These are phyloP conservation scores for Athalia rosae DNA, from an alignment of 2,888 invertebrate genomes.

Conservation along the genomic window DNA sequence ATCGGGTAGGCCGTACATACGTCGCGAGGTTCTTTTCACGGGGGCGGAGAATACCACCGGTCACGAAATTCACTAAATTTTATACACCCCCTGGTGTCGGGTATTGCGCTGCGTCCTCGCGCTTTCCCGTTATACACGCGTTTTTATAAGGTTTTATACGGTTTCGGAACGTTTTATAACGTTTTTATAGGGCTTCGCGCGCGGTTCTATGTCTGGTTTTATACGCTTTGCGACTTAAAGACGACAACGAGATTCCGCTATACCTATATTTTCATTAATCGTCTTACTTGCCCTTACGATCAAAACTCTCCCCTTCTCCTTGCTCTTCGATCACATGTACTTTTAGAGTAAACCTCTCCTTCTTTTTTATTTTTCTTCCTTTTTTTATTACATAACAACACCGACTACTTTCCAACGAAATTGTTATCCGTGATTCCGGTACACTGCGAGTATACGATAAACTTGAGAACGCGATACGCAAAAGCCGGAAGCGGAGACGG, in stretches of 20 bases:
- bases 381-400: background rate
- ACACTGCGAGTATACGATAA: background rate
- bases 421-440: background rate
- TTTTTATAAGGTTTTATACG: constrained; percentile 36
- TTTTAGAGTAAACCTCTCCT: background rate
- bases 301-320: background rate
- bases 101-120: background rate
- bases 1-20: background rate
- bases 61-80: constrained; percentile 26
- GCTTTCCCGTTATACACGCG: constrained; percentile 19
- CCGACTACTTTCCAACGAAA: background rate
- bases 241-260: background rate
- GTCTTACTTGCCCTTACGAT: constrained; percentile 6
- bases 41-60: background rate
- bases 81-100: constrained; percentile 14
- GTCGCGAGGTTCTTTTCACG: background rate
- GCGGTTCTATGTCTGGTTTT: constrained; percentile 24
- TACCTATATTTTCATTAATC: constrained; percentile 26
- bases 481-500: background rate
- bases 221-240: constrained; percentile 21
- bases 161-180: constrained; percentile 40
- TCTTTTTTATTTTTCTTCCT: background rate
- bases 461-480: background rate
- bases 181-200: constrained; percentile 39
- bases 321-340: constrained; percentile 25